phyloP scores from a whole-genome alignment of 2,797 vertebrate species.

The Oreochromis grahami region DNA sequence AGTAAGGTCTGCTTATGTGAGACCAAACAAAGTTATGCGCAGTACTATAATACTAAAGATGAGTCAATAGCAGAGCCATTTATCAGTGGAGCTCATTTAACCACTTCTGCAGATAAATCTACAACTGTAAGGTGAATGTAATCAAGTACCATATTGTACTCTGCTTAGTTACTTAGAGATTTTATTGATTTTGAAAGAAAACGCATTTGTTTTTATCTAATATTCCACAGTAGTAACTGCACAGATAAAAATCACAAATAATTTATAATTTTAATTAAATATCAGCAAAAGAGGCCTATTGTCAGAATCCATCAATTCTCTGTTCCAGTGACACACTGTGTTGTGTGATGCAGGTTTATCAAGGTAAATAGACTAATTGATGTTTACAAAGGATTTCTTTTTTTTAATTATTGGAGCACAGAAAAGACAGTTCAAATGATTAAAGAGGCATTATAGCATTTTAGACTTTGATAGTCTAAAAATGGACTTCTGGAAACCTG shows the following conservation, averaged over 20 bases:
- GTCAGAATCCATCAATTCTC: background rate
- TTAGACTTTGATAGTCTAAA: no score
- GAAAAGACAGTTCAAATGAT: background rate
- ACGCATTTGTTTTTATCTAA: background rate
- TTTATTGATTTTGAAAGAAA: background rate
- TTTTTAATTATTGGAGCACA: fast-evolving
- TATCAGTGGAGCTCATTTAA: background rate
- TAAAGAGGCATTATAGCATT: background rate
- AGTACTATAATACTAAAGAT: background rate
- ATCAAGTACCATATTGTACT: background rate
- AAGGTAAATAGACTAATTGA: background rate
- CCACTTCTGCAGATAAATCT: background rate
- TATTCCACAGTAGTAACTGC: background rate
- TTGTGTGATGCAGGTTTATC: background rate
- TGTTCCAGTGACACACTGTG: background rate
- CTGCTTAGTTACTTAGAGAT: background rate
- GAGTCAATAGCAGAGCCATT: background rate
- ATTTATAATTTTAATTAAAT: background rate
- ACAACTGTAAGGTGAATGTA: background rate
- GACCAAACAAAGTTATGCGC: background rate
- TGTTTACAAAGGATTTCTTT: background rate
- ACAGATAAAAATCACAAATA: background rate
- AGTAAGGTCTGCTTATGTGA: background rate
- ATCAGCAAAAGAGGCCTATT: background rate
- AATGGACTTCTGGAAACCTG: no score